A percentile compares a stretch with the other conserved stretches of the same genome.
phyloP scores from a whole-genome alignment of 2,113 vertebrate species.

The Brachypodius melanocephalos region DNA sequence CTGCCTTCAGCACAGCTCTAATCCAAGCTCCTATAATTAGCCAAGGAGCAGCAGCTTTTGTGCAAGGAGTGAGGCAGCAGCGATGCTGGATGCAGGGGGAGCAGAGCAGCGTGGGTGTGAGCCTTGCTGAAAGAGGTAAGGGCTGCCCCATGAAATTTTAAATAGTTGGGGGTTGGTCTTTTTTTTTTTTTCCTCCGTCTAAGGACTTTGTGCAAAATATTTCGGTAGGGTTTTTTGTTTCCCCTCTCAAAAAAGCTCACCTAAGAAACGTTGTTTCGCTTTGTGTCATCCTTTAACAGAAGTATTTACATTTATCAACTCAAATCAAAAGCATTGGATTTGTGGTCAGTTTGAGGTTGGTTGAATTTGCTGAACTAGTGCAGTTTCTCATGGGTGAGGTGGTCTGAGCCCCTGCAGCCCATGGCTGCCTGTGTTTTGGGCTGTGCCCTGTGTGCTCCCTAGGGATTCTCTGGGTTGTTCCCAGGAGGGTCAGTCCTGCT shows the following conservation, averaged over 20 bases:
- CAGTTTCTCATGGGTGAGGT: neutral
- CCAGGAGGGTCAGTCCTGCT: neutral
- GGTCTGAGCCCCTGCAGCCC: neutral
- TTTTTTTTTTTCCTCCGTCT: too few relatives aligned
- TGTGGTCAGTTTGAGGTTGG: neutral
- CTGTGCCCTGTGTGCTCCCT: neutral
- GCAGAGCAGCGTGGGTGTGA: neutral
- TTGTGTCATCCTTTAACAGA: neutral
- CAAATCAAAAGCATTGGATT: neutral
- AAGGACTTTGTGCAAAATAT: neutral
- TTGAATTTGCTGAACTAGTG: neutral
- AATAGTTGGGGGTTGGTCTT: neutral
- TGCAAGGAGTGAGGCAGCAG: neutral
- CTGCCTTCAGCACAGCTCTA: conserved; percentile 8
- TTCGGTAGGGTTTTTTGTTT: rapidly evolving
- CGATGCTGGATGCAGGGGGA: rapidly evolving
- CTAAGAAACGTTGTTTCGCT: neutral
- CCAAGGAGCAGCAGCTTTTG: neutral
- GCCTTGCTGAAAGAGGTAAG: neutral
- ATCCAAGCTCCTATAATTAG: conserved; percentile 40
- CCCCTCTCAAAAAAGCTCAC: neutral
- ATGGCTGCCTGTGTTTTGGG: neutral
- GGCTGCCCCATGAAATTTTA: neutral
- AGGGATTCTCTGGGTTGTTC: neutral
- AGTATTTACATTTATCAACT: neutral